Evolutionary conservation across 2,888 invertebrate genomes (phyloP), one percentile per base, ranked within the genome.

Genomic region (Glaucopsyche alexis): DNA sequence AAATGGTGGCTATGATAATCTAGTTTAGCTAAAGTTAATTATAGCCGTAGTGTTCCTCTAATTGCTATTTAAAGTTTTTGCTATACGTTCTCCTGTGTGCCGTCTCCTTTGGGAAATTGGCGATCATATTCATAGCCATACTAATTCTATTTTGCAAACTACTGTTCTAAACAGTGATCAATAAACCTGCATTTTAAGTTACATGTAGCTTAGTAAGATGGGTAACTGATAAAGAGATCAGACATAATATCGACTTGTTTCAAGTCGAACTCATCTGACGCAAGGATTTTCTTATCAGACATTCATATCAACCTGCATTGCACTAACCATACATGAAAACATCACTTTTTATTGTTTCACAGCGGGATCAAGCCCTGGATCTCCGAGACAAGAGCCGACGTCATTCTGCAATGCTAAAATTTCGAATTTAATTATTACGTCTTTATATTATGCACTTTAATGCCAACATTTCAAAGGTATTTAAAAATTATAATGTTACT

Each of bases 341-440:
- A 13, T 60, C 60, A 60, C 60, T 60, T 60, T 60, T 60, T 60
- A 60, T 60, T 60, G 60, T 60, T 60, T 60, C 60, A 38, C 60
- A 60, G 60, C 60, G 60, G 60, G 29, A 29, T 14, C 29, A 60
- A 38, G 11, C 29, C 60, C 60, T 29, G 60, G 60, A 38, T 29
- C 29, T 60, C 60, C 14, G 60, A 60, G 60, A 38, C 60, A 60
- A 13, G 60, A 14, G 60, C 29, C 29, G 19, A 4, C 42, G 42
- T 47, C 4, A 60, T 60, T 60, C 13, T 60, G 60, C 29, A 60
- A 38, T 7, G 29, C 47, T 47, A 42, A 29, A 29, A 29, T 29
- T 29, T 29, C 29, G 29, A 29, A 29, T 42, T 7, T 0, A 42
- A 42, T 42, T 29, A 29, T 7, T 42, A 0, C 7, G 42, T 42